phyloP scores from a whole-genome alignment of 2,888 invertebrate genomes.

The Theretra japonica region DNA sequence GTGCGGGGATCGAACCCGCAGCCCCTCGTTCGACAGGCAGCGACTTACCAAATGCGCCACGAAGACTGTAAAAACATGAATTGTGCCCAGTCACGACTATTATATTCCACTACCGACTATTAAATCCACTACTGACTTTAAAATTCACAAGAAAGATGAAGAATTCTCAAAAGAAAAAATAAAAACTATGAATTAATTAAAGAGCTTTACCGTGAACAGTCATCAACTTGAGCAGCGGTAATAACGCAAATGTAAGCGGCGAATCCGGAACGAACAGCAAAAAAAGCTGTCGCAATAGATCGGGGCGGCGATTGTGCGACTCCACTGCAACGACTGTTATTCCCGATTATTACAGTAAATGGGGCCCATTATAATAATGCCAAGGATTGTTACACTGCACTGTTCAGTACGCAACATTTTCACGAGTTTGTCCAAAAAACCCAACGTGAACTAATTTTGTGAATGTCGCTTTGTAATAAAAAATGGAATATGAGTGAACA shows the following conservation, averaged over 20 bases:
- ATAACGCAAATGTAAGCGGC: not conserved
- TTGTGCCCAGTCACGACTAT: too few relatives aligned
- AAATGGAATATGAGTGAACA: slow-evolving; percentile 18
- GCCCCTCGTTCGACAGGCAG: too few relatives aligned
- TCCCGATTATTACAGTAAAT: slow-evolving; percentile 19
- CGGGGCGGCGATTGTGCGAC: slow-evolving; percentile 6
- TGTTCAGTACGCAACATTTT: not conserved
- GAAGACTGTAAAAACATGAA: too few relatives aligned
- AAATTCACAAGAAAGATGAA: not conserved
- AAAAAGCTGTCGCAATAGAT: slow-evolving; percentile 2
- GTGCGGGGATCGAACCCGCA: too few relatives aligned
- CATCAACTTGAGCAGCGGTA: not conserved
- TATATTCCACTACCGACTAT: not conserved
- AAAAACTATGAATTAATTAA: not conserved
- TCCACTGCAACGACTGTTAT: slow-evolving; percentile 8
- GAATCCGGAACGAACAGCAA: slow-evolving; percentile 13
- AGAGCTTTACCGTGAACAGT: not conserved
- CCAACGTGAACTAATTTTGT: slow-evolving; percentile 12
- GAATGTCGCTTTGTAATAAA: slow-evolving; percentile 14
- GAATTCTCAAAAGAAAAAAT: not conserved
- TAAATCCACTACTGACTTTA: not conserved
- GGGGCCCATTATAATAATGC: slow-evolving; percentile 13
- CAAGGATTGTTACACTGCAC: not conserved
- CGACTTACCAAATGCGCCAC: too few relatives aligned
- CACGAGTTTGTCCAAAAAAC: slow-evolving; percentile 9